Base-by-base conservation (phyloP, 2,888 invertebrate genomes). In the Phytoseiulus persimilis region DNA sequence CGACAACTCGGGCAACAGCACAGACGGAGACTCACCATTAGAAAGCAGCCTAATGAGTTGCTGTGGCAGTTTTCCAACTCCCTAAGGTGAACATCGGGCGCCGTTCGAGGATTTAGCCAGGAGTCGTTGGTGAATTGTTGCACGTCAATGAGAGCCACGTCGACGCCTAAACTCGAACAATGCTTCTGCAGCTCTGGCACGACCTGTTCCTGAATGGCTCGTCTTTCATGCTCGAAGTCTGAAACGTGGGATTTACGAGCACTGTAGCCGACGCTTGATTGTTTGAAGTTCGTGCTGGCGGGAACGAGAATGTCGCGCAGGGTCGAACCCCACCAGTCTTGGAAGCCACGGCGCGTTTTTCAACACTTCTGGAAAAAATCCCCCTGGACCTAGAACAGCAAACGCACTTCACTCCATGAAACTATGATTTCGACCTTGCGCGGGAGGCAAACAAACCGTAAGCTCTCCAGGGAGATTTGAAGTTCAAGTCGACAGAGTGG, bases 151-250 rank as follows among this genome's bases (percentile, higher is more conserved):
- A 91, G 83, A 83, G 91, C 90, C 31, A 91, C 46, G 65, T 91
- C 91, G 39, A 91, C 90, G 14, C 91, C 91, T 18, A 89, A 90
- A 14, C 90, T 89, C 32, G 91, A 90, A 39, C 91, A 91, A 83
- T 91, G 90, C 5, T 91, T 89, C 33, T 91, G 91, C 2, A 91
- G 90, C 84, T 91, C 90, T 5, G 91, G 91, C 90, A 91, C 90
- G 1, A 91, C 90, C 14, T 90, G 90, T 39, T 91, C 91, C 31
- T 91, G 91, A 28, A 91, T 90, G 65, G 91, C 90, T 6, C 91
- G 90, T 1, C 91, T 89, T 32, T 91, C 91, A 32, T 90, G 46
- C 87, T 91, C 91, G 89, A 91, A 91, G 90, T 91, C 91, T 91
- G 46, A 6, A 90, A 90, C 46, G 32, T 5, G 33, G 84, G 33